Evolutionary conservation across 2,113 vertebrate species (phyloP), one percentile per base, ranked within the genome.

Genomic region (Urocitellus parryii): DNA sequence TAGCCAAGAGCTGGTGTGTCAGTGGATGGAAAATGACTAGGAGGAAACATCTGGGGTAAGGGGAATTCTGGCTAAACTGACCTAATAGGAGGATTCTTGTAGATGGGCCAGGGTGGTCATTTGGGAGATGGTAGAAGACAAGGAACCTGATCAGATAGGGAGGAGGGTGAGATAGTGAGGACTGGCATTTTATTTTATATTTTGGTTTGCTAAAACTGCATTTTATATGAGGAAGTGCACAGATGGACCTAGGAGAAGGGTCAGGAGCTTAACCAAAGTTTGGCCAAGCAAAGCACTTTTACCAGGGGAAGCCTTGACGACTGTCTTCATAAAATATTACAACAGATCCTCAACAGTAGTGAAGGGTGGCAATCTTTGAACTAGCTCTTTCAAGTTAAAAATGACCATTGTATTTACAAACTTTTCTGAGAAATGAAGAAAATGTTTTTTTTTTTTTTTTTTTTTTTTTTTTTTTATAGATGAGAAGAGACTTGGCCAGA

Each of bases 281-380:
- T 68, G 61, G 45, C 6, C 7, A 68, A 79, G 45, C 61, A 39
- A 39, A 56, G 24, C 42, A 39, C 24, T 18, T 53, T 53, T 70
- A 45, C 53, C 17, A 32, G 2, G 65, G 65, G 18, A 14, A 90
- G n/a, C 3, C 37, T 34, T n/a, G 13, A 16, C 9, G 27, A 32
- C 0, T 51, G 5, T 39, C 27, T 42, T 70, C 12, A 58, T 5
- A 4, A 27, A 24, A 29, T 34, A 2, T 39, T 5, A 14, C 34
- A 22, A 37, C 9, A 77, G 53, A 0, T 0, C 1, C 2, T 22
- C 20, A n/a, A 34, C 27, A 37, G 74, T 8, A 22, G 16, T 2
- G 27, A 70, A 20, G 3, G 10, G 24, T 34, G 29, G 16, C 39
- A 16, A 20, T 61, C 11, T 14, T 22, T 2, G 5, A 45, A 32